phyloP scores from a whole-genome alignment of 1,140 invertebrate species.

The Leptopilina boulardi region DNA sequence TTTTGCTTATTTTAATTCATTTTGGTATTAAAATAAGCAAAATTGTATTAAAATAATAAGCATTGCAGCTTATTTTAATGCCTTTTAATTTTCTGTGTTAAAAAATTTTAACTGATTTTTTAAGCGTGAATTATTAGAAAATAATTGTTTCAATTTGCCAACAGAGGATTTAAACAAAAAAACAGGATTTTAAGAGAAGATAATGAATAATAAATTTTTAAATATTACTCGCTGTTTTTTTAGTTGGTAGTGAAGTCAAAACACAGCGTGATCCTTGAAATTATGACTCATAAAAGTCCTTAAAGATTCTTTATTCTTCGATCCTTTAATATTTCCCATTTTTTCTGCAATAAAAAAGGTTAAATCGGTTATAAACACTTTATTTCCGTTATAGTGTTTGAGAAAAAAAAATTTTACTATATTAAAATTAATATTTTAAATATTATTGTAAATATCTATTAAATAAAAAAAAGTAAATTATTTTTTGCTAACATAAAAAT shows the following conservation, averaged over 20 bases:
- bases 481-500: no score
- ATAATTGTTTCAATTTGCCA: background rate
- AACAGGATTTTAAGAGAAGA: background rate
- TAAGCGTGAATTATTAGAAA: background rate
- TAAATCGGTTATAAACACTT: background rate
- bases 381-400: background rate
- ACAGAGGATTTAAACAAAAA: background rate
- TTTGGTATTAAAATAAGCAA: no score
- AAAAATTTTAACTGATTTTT: background rate
- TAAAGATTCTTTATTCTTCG: background rate
- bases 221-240: background rate
- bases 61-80: no score
- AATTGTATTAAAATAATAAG: no score
- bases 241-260: constrained; percentile 17
- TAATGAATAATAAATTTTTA: background rate
- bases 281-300: constrained; percentile 26
- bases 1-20: no score
- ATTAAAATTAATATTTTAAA: no score
- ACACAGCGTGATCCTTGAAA: constrained; percentile 10
- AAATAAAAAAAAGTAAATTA: no score
- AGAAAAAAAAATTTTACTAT: no score
- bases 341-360: background rate
- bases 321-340: background rate
- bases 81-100: no score
- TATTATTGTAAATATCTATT: no score